Evolutionary conservation across 1,140 invertebrate genomes (phyloP).

Genomic region (Galendromus occidentalis): DNA sequence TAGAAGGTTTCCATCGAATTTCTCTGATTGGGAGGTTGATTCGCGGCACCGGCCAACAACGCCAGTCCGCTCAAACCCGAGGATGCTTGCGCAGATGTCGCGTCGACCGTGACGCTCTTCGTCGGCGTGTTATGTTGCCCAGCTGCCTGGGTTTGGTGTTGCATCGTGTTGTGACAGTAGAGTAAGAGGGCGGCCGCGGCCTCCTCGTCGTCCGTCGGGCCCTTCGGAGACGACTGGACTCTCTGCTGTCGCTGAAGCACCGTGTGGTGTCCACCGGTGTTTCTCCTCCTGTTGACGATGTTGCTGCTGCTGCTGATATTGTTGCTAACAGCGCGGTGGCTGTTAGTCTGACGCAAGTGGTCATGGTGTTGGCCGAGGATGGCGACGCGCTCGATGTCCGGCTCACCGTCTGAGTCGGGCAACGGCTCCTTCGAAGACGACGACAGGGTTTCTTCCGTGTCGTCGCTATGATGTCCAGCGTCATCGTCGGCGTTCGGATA

Average conservation of each 20-base stretch:
- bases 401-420: background rate
- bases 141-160: conserved; percentile 5
- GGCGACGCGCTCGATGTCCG: background rate
- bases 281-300: background rate
- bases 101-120: background rate
- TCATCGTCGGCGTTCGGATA: background rate
- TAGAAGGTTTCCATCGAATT: background rate
- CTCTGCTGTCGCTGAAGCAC: no score
- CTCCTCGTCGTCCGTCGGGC: conserved; percentile 6
- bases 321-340: background rate
- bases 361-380: background rate
- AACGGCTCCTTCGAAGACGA: background rate
- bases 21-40: background rate
- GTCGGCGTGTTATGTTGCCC: background rate
- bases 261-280: no score
- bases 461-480: conserved; percentile 2
- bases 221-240: background rate
- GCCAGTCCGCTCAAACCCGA: background rate
- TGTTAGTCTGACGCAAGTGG: background rate
- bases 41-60: background rate
- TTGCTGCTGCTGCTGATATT: background rate
- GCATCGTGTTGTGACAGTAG: conserved; percentile 10
- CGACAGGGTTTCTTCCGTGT: conserved; percentile 1
- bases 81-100: background rate
- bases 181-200: background rate